These are phyloP conservation scores for Egretta garzetta DNA, from an alignment of 2,113 vertebrate genomes.

Conservation along the genomic window DNA sequence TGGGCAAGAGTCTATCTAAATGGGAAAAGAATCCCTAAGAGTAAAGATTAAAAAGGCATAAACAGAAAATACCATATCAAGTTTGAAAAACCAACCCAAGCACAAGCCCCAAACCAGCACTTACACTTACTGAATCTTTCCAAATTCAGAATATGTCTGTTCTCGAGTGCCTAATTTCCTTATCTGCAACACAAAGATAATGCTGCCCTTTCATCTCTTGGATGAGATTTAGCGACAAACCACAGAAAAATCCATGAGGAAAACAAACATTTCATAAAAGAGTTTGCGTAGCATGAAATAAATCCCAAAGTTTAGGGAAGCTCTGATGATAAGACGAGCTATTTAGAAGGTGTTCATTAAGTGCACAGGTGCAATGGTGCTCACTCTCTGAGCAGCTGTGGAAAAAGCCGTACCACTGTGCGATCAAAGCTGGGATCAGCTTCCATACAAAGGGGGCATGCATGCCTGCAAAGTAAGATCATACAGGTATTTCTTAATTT, in stretches of 20 bases:
- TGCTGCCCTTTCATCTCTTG: background rate
- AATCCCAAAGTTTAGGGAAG: background rate
- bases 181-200: background rate
- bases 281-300: background rate
- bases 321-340: background rate
- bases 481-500: background rate
- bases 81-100: background rate
- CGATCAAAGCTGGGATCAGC: background rate
- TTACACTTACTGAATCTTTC: background rate
- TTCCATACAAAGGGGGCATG: background rate
- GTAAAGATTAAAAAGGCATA: background rate
- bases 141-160: background rate
- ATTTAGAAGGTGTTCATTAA: background rate
- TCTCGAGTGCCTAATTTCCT: background rate
- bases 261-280: background rate
- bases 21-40: background rate
- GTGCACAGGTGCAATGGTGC: background rate
- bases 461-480: background rate
- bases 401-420: background rate
- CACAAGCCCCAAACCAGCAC: background rate
- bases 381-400: background rate
- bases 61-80: background rate
- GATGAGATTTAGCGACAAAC: background rate
- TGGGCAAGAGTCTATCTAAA: background rate
- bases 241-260: background rate